Evolutionary conservation across 53 echinoderm and acorn worm species (phyloP).

Genomic region (Astropecten irregularis): DNA sequence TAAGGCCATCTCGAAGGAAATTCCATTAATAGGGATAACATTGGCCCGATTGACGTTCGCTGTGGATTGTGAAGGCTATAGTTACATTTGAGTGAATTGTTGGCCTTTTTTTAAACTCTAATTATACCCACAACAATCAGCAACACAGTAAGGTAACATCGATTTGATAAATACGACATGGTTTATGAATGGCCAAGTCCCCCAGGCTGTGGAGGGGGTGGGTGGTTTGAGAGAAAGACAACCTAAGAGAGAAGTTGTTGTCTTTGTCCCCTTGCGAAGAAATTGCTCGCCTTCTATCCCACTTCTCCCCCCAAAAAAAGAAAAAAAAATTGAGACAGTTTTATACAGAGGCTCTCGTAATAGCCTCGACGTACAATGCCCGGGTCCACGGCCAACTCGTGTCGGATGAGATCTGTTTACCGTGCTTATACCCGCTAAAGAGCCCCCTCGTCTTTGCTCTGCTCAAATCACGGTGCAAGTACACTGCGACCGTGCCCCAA

Average conservation of each 20-base stretch:
- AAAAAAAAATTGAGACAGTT: constrained; percentile 52
- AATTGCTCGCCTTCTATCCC: constrained; percentile 37
- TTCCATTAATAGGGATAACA: no score
- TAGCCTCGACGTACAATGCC: constrained; percentile 20
- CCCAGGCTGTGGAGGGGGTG: neutral
- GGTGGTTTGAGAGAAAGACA: no score
- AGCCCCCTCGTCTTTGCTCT: neutral
- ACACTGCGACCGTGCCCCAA: constrained; percentile 11
- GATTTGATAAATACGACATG: constrained; percentile 42
- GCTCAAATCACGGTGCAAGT: constrained; percentile 30
- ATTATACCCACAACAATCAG: no score
- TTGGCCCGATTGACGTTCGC: no score
- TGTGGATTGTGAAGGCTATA: no score
- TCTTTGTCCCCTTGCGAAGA: constrained; percentile 38
- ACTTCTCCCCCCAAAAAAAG: neutral
- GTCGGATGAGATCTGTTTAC: constrained; percentile 41
- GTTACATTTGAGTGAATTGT: no score
- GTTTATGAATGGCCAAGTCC: constrained; percentile 22
- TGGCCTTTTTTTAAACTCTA: no score
- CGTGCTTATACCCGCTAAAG: neutral
- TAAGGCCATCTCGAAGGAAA: no score
- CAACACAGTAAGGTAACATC: constrained; percentile 33
- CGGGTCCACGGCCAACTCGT: constrained; percentile 4
- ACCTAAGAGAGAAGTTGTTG: constrained; percentile 4
- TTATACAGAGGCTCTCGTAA: neutral